Percentiles rank a stretch among this genome's conserved stretches.
Evolutionary conservation across 2,888 invertebrate species (phyloP).

Genomic region (Xestia sexstrigata): DNA sequence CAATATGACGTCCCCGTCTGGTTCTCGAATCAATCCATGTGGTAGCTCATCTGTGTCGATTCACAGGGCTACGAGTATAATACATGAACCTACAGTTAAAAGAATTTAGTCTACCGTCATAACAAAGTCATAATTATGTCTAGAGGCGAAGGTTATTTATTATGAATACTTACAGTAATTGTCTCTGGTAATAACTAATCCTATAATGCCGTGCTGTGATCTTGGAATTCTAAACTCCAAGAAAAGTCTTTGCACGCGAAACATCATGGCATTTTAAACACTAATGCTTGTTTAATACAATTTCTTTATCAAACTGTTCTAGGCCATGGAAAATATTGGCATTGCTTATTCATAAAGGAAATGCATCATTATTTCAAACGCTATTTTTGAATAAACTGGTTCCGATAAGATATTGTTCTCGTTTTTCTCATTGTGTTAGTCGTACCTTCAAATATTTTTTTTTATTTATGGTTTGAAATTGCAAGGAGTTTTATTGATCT

Average conservation of each 20-base stretch:
- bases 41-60: neutral
- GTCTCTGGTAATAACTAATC: neutral
- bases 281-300: constrained; percentile 12
- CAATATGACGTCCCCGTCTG: neutral
- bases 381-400: neutral
- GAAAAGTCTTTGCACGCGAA: constrained; percentile 52
- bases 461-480: neutral
- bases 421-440: neutral
- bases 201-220: constrained; percentile 7
- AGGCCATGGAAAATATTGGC: constrained; percentile 38
- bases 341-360: constrained; percentile 6
- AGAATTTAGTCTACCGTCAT: neutral
- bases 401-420: neutral
- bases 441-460: neutral
- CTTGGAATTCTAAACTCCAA: constrained; percentile 10
- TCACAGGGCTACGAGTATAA: neutral
- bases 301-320: constrained; percentile 34
- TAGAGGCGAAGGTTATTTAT: neutral
- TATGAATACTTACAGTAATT: neutral
- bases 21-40: neutral
- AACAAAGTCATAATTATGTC: neutral
- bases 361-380: neutral
- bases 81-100: neutral
- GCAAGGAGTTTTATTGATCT: neutral
- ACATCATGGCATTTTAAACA: constrained; percentile 18